Base-by-base conservation (phyloP, 2,113 vertebrate species). In the Neoarius graeffei region DNA sequence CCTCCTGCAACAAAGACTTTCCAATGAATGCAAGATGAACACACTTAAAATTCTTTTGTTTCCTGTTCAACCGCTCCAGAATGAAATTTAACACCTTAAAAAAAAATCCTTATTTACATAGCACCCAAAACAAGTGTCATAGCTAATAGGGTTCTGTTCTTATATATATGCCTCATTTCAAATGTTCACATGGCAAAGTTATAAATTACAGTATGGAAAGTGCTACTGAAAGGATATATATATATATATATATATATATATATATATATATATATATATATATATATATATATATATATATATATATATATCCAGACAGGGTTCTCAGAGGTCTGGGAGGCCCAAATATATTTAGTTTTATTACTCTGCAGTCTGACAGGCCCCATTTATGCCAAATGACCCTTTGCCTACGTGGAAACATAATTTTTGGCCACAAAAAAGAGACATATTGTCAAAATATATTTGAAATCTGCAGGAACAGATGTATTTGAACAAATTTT, bases 301-400 rank as follows among this genome's bases (percentile, higher is more conserved):
- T 30, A 88, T 81, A 84, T 42, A 42, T 35, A 35, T 42, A 84
- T 15, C 76, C 81, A 66, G 5, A 25, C 74, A 60, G 57, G 67
- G 52, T 64, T 59, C 50, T 50, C 81, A 27, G 62, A 86, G 50
- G 30, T 50, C 57, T 54, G 8, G 17, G 10, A 84, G 62, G 20
- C 64, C 74, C 7, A 13, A 30, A 23, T 19, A 73, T 67, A 88
- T 87, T 79, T 67, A 59, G 77, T 89, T 85, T 86, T 42, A 81
- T 80, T 73, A 73, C 27, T 83, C 84, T 60, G 27, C 67, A 74
- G 66, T 56, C 74, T 14, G n/a, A 54, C 48, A 59, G 64, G 19
- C 2, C 48, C 42, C 5, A 30, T n/a, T 76, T 52, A 56, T 84
- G 30, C 54, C 27, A 54, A 57, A 60, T 64, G 50, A 13, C 19